Evolutionary conservation across 2,113 vertebrate species (phyloP), one percentile per base, ranked within the genome.

Genomic region (Pycnonotus jocosus): DNA sequence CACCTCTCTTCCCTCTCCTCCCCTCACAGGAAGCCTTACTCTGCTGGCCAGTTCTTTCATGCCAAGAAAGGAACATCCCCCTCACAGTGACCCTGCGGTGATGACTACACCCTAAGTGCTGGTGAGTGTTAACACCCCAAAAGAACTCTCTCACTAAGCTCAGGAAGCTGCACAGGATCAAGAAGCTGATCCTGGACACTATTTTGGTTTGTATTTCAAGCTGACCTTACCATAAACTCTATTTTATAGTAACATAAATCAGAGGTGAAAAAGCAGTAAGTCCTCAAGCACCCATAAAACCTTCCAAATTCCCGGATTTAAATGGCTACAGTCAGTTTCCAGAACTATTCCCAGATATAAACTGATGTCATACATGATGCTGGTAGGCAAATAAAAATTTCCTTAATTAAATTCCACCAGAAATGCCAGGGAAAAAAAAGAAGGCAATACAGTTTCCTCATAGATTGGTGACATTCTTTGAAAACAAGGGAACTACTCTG

Each of bases 41-140:
- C 33, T 42, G 27, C 31, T n/a, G 25, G 12, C 30, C 3, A 2
- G 12, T 40, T 53, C n/a, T 22, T n/a, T 35, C 17, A 42, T 22
- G 18, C 11, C 47, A 58, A 51, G 57, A 68, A 76, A 68, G 25
- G 38, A 69, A 38, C 0, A 14, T 24, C 5, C 14, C 17, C 18
- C 23, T 44, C 5, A 1, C 66, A 48, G 40, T 10, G 47, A 81
- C 31, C 45, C 17, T 14, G 8, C 0, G 0, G 40, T 53, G 64
- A 37, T 11, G 13, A 42, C 14, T 37, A 45, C 28, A 60, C 25
- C 20, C 35, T 10, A 45, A 40, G 28, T 24, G 37, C 20, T 27
- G 38, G 4, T 45, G 25, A 30, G 17, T 31, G 17, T 11, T 37
- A 20, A 51, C 28, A 19, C 6, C 16, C 27, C 77, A 44, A 9